A percentile compares a stretch with the other conserved stretches of the same genome.
Conservation (phyloP, 2,113 vertebrate species). For the Ctenomys sociabilis region DNA sequence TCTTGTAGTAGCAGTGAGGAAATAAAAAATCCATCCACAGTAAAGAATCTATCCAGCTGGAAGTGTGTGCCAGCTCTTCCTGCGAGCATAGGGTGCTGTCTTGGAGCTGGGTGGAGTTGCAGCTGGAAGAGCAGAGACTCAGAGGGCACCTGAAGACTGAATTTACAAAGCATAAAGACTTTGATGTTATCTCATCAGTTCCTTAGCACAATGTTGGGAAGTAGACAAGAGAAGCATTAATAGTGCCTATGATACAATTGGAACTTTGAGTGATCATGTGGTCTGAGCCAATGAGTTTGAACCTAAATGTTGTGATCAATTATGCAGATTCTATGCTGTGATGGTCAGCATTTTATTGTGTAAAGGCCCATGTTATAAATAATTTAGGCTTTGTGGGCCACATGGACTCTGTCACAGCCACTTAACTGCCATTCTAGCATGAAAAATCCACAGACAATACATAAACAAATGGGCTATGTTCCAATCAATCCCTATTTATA, state of each 20-base stretch:
- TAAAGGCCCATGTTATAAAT: conserved; percentile 45
- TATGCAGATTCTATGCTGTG: not conserved
- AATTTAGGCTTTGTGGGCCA: conserved; percentile 36
- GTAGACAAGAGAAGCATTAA: not conserved
- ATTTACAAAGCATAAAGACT: not conserved
- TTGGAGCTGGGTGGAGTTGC: not conserved
- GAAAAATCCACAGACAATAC: not conserved
- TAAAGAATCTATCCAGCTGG: not conserved
- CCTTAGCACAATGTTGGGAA: not conserved
- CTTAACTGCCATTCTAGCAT: not conserved
- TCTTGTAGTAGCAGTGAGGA: not conserved
- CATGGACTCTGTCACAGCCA: conserved; percentile 31
- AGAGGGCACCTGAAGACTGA: not conserved
- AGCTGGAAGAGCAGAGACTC: not conserved
- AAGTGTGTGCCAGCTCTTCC: not conserved
- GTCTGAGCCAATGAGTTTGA: not conserved
- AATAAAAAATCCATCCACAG: not conserved
- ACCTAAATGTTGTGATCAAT: not conserved
- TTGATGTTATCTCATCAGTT: not conserved
- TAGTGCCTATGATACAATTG: not conserved
- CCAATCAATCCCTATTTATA: conserved; percentile 30
- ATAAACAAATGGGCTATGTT: conserved; percentile 30
- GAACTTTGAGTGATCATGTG: not conserved
- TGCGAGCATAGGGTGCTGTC: not conserved
- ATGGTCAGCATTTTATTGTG: conserved; percentile 24